Evolutionary conservation across 2,888 invertebrate genomes (phyloP).

Genomic region (Drosophila leonis): DNA sequence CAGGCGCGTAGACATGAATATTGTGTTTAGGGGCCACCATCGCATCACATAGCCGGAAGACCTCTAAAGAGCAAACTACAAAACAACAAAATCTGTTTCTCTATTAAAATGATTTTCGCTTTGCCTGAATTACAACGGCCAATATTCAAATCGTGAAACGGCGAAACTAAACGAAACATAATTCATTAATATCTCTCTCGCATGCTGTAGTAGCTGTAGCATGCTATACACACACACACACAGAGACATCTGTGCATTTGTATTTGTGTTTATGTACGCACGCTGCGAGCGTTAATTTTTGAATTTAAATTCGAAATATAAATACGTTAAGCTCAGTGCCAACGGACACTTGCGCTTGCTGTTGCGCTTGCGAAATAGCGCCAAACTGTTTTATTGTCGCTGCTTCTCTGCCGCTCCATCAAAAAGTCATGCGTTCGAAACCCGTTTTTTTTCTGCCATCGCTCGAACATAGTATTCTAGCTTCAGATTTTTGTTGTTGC

Average conservation of each 20-base stretch:
- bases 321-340: constrained; percentile 51
- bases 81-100: constrained; percentile 14
- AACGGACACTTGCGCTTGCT: constrained; percentile 39
- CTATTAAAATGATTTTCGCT: constrained; percentile 15
- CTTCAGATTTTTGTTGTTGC: constrained; percentile 66
- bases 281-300: constrained; percentile 58
- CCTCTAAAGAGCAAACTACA: constrained; percentile 13
- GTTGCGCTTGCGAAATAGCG: constrained; percentile 50
- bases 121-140: constrained; percentile 21
- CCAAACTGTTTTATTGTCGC: constrained; percentile 26
- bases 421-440: constrained; percentile 49
- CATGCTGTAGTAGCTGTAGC: constrained; percentile 25
- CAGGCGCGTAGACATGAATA: constrained; percentile 48
- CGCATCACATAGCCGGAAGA: constrained; percentile 37
- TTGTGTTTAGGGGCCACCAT: constrained; percentile 29
- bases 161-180: constrained; percentile 5
- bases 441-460: constrained; percentile 39
- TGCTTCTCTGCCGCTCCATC: constrained; percentile 32
- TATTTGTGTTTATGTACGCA: constrained; percentile 3
- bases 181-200: constrained; percentile 11
- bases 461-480: constrained; percentile 39
- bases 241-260: not conserved
- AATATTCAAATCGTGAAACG: constrained; percentile 17
- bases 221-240: not conserved
- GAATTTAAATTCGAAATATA: constrained; percentile 62